Evolutionary conservation across 2,113 vertebrate genomes (phyloP).

Genomic region (Galemys pyrenaicus): DNA sequence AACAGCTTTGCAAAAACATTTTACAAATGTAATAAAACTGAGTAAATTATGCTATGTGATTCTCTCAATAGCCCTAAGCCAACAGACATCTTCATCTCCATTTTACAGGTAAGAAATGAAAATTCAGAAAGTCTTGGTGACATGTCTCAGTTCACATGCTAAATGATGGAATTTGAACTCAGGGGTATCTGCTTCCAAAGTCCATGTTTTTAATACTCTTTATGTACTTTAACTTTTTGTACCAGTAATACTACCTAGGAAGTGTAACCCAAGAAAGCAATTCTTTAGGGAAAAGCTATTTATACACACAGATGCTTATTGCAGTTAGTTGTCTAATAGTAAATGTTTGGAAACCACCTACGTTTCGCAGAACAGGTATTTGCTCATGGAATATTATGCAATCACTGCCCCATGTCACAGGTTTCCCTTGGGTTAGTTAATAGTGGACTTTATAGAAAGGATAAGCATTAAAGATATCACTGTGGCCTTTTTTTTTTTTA

Average conservation of each 20-base stretch:
- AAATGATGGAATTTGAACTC: constrained; percentile 4
- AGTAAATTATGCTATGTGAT: not conserved
- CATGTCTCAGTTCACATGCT: not conserved
- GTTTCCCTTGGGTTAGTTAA: not conserved
- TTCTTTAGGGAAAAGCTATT: not conserved
- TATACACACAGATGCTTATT: not conserved
- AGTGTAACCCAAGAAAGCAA: not conserved
- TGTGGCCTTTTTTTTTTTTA: not conserved
- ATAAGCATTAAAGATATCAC: not conserved
- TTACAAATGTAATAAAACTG: constrained; percentile 2
- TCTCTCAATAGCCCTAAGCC: not conserved
- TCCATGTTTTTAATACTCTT: not conserved
- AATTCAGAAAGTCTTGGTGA: not conserved
- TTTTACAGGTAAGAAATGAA: not conserved
- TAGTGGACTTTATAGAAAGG: not conserved
- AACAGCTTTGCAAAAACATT: not conserved
- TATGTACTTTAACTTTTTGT: constrained; percentile 17
- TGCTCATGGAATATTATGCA: not conserved
- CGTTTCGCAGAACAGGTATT: not conserved
- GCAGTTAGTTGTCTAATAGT: not conserved
- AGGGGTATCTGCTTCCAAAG: constrained; percentile 6
- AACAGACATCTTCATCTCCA: not conserved
- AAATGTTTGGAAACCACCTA: constrained; percentile 25
- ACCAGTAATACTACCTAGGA: constrained; percentile 3
- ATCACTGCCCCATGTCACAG: not conserved